These are phyloP conservation scores for Galaxias olidus DNA, from an alignment of 2,797 vertebrate genomes.

Conservation along the genomic window DNA sequence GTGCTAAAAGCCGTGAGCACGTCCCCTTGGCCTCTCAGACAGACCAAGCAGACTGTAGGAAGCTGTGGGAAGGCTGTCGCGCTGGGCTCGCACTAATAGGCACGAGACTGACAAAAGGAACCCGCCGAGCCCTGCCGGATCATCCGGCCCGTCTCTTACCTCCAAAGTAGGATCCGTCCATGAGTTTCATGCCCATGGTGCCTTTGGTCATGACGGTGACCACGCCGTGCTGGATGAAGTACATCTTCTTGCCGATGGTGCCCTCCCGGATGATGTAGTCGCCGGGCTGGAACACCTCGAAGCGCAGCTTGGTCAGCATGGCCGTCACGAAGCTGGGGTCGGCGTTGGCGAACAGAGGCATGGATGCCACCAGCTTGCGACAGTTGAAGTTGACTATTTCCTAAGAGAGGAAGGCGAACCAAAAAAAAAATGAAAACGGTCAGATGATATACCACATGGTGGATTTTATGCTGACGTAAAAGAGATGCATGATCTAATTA, in stretches of 20 bases:
- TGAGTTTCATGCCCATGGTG: constrained; percentile 89
- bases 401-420: constrained; percentile 53
- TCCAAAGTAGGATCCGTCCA: constrained; percentile 91
- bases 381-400: constrained; percentile 96
- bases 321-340: constrained; percentile 94
- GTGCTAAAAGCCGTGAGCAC: constrained; percentile 13
- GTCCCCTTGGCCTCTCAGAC: too few species aligned
- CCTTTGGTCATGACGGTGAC: constrained; percentile 91
- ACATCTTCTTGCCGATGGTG: constrained; percentile 96
- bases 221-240: constrained; percentile 92
- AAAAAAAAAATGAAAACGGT: background rate
- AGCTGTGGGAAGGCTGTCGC: too few species aligned
- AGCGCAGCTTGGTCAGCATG: constrained; percentile 92
- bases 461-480: background rate
- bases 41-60: too few species aligned
- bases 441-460: too few species aligned
- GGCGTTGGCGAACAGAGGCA: constrained; percentile 92
- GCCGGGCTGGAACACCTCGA: constrained; percentile 90
- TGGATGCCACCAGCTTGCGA: constrained; percentile 92
- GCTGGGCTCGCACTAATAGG: too few species aligned
- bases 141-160: constrained; percentile 63
- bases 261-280: constrained; percentile 92
- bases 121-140: background rate
- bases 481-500: too few species aligned
- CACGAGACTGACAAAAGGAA: background rate